Evolutionary conservation across 2,113 vertebrate genomes (phyloP), one percentile per base, ranked within the genome.

Genomic region (Aldabrachelys gigantea): DNA sequence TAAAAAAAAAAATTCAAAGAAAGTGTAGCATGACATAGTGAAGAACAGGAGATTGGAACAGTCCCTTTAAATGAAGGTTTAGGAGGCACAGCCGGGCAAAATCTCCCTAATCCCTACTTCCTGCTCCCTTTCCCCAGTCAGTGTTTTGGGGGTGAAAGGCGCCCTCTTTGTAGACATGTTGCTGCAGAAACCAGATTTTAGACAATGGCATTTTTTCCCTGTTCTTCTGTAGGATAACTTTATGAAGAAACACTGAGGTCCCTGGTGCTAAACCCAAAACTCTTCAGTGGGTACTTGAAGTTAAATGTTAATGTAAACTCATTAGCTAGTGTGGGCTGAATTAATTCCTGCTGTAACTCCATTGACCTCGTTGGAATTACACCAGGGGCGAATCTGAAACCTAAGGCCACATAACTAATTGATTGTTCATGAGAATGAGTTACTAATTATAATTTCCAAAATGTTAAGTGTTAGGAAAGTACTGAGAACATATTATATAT

Each of bases 401-500:
- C 96, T 82, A 25, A 54, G 93, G 76, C 87, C 92, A 56, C 87
- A 82, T 81, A 88, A 95, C 41, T 59, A 76, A 96, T 52, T 72
- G 80, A 80, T 52, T 96, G 72, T 82, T 92, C 53, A 54, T 10
- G 56, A 94, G 53, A 90, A 89, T 88, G 78, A 94, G 90, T 89
- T 93, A 50, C 90, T 94, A 91, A 94, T 96, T 91, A 91, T 89
- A 85, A 85, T 95, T 88, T 88, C 87, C 11, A 82, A 38, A 85
- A 96, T 19, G 88, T 91, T 94, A 95, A 78, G 92, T 65, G 24
- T 84, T 50, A 47, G 47, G 89, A 91, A 95, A 95, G 79, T 85
- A 92, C 3, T 47, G 83, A 89, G 90, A 89, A 76, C 0, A 6
- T 80, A 44, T 25, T 78, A 35, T 56, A 86, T 78, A 54, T 93